Percentiles rank a stretch among this genome's conserved stretches.
Evolutionary conservation across 1,140 invertebrate genomes (phyloP).

Genomic region (Lepidurus packardi): DNA sequence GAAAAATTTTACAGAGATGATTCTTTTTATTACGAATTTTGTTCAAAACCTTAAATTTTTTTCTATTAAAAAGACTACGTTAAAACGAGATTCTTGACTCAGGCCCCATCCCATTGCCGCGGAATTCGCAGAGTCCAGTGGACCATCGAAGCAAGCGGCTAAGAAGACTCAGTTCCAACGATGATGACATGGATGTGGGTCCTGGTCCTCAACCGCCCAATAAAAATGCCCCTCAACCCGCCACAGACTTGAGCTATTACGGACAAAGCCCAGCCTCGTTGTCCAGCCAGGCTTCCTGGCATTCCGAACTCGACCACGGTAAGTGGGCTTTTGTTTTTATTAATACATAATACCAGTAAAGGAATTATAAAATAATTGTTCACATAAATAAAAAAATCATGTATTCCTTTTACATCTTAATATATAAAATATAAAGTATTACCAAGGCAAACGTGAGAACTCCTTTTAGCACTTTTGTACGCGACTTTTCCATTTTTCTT

Average conservation of each 20-base stretch:
- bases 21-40: too few species aligned
- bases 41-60: too few species aligned
- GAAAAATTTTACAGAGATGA: too few species aligned
- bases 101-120: constrained; percentile 46
- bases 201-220: constrained; percentile 39
- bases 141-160: constrained; percentile 52
- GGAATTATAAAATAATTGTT: too few species aligned
- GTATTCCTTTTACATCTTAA: background rate
- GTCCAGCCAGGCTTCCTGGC: constrained; percentile 53
- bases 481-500: too few species aligned
- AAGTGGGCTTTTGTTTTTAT: constrained; percentile 36
- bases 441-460: background rate
- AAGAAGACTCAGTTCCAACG: constrained; percentile 54
- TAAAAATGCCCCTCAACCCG: constrained; percentile 43
- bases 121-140: constrained; percentile 48
- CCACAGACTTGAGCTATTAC: constrained; percentile 51
- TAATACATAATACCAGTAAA: background rate
- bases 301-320: constrained; percentile 55
- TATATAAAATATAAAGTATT: background rate
- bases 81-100: background rate
- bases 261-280: constrained; percentile 54
- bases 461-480: too few species aligned
- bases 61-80: too few species aligned
- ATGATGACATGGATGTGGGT: constrained; percentile 50
- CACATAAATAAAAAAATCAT: background rate